Base-by-base conservation (phyloP, 2,113 vertebrate genomes). In the Plectropomus leopardus region DNA sequence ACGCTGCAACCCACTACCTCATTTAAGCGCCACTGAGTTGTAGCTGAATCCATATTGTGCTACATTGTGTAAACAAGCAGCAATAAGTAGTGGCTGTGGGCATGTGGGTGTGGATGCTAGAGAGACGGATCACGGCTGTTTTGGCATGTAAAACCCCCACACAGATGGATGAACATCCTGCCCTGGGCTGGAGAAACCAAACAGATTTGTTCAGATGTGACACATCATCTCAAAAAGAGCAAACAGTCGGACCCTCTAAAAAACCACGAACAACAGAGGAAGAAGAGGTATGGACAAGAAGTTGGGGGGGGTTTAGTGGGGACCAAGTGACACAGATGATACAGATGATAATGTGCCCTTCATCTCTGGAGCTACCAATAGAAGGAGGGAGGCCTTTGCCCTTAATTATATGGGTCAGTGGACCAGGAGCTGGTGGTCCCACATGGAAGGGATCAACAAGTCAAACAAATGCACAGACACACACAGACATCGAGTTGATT, bases 391-490 rank as follows among this genome's bases (percentile, higher is more conserved):
- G 83, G 54, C 72, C 85, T 87, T 78, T 91, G 87, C 72, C 90
- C 90, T 91, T 86, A 85, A 93, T 93, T 86, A 86, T 68, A 81
- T 72, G 89, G 91, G 92, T 92, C 89, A 93, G 32, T 63, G 58
- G 86, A 87, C 57, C 76, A 81, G 68, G 76, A 80, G 85, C 78
- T 60, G 80, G 78, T 87, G 78, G 70, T 84, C 82, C 82, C 82
- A 86, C 86, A 73, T 40, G 71, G 76, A 57, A 28, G 72, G 50
- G 78, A 85, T 86, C 90, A 89, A 89, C 86, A 89, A 89, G 86
- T 89, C 87, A 85, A 78, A 90, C 72, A 86, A 84, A 91, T 82
- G 75, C 82, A 63, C 66, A 65, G 78, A 82, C 83, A 84, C 71
- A 81, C 70, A 86, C 30, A 82, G 28, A 75, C 57, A 66, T 72